These are phyloP conservation scores for Holocentrus rufus DNA, from an alignment of 2,797 vertebrate genomes.

Conservation along the genomic window DNA sequence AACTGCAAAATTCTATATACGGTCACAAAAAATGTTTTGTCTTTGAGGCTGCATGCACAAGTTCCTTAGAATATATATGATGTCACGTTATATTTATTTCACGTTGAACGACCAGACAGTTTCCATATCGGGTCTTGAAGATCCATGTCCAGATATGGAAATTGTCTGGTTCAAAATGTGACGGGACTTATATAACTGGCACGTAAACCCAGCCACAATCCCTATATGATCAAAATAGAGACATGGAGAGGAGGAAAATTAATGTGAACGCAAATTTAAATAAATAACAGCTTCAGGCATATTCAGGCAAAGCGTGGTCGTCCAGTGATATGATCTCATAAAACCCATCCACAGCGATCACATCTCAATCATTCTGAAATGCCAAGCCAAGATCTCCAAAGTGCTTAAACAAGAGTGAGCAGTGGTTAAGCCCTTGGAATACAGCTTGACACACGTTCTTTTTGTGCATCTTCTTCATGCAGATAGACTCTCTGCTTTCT, in stretches of 20 bases:
- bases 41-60: too few relatives aligned
- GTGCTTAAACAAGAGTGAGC: slow-evolving; percentile 25
- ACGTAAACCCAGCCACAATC: slow-evolving; percentile 52
- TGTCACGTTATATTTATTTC: slow-evolving; percentile 1
- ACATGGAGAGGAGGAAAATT: slow-evolving; percentile 31
- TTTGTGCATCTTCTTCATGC: slow-evolving; percentile 29
- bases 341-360: slow-evolving; percentile 29
- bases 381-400: slow-evolving; percentile 30
- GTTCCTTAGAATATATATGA: neutral
- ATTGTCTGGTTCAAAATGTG: slow-evolving; percentile 34
- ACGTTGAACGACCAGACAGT: neutral
- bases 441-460: neutral
- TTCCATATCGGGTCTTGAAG: slow-evolving; percentile 17
- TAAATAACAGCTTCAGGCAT: slow-evolving; percentile 34
- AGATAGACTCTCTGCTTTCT: slow-evolving; percentile 32
- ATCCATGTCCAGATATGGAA: slow-evolving; percentile 40
- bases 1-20: too few relatives aligned
- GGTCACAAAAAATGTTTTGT: too few relatives aligned
- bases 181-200: slow-evolving; percentile 33
- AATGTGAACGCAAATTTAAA: slow-evolving; percentile 39
- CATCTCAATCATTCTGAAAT: slow-evolving; percentile 26
- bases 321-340: slow-evolving; percentile 42
- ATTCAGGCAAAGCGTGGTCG: slow-evolving; percentile 8
- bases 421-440: slow-evolving; percentile 23
- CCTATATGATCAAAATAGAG: slow-evolving; percentile 62